Percentiles rank a stretch among this genome's conserved stretches.
Conservation (phyloP, 2,797 vertebrate genomes). For the Eulemur rubriventer region DNA sequence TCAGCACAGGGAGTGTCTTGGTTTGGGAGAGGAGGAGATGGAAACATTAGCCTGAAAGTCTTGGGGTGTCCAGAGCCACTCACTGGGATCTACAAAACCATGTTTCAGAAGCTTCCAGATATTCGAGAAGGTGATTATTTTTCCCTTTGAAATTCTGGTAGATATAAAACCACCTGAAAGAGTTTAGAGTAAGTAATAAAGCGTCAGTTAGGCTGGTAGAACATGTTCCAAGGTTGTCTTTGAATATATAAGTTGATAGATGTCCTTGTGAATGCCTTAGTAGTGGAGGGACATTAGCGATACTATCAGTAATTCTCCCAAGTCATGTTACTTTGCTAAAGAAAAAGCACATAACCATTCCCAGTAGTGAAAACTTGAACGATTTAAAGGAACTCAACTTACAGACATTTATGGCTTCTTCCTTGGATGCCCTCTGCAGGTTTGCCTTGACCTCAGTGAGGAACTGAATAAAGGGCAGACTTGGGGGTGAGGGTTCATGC, state of each 20-base stretch:
- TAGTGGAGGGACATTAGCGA: neutral
- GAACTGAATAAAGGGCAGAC: neutral
- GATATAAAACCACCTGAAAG: neutral
- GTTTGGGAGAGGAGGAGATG: slow-evolving; percentile 80
- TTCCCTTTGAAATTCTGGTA: neutral
- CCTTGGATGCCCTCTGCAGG: neutral
- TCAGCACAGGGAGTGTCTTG: slow-evolving; percentile 86
- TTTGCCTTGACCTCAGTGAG: neutral
- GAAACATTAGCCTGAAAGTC: slow-evolving; percentile 72
- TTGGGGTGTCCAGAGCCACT: slow-evolving; percentile 84
- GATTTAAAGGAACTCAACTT: neutral
- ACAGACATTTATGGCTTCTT: neutral
- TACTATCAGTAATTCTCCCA: neutral
- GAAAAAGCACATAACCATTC: neutral
- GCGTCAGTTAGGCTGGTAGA: neutral
- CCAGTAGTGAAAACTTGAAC: neutral
- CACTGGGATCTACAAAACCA: slow-evolving; percentile 90
- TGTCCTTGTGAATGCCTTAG: neutral
- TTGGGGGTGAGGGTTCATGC: no score
- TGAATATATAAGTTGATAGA: neutral
- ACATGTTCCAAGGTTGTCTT: neutral
- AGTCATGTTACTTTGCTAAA: neutral
- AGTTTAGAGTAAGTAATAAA: neutral
- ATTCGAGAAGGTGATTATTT: slow-evolving; percentile 88
- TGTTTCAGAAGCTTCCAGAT: slow-evolving; percentile 94